Evolutionary conservation across 2,113 vertebrate genomes (phyloP), one percentile per base, ranked within the genome.

Genomic region (Micromys minutus): DNA sequence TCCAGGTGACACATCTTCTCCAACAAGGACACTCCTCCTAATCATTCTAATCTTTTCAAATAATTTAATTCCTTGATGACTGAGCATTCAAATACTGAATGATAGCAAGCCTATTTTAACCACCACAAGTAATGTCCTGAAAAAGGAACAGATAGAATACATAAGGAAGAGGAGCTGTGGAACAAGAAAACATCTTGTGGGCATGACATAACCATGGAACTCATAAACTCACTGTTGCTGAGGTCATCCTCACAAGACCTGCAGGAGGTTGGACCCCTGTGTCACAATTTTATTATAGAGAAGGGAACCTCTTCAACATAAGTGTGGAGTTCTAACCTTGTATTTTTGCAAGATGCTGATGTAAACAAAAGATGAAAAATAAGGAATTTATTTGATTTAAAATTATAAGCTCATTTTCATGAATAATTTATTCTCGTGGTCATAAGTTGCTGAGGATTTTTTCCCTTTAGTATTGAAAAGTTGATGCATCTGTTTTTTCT

Each of bases 271-370:
- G n/a, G n/a, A 7, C n/a, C 5, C n/a, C 5, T 52, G 11, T 83
- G n/a, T 61, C 39, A 61, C 26, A 24, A 42, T 42, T 83, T 39
- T 29, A 29, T 61, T 39, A 4, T 57, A 24, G 57, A 61, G 12
- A 29, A 39, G 55, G 12, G 26, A 29, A 42, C 10, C 19, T 80
- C 21, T 29, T 61, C 7, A n/a, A 29, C 7, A 61, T 9, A 42
- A 61, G 57, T 42, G 7, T 84, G 24, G 47, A 55, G 0, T 55
- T 63, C 47, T n/a, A 15, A 55, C 22, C 67, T 57, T 76, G 88
- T 61, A 52, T 10, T 75, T 94, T 89, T 65, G 45, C 96, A 91
- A 36, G 89, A 72, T 79, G 75, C 92, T 93, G 74, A 72, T 89
- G 31, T 71, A 67, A 91, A 76, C 10, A 31, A 89, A 95, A 59